Percentiles rank a stretch among this genome's conserved stretches.
Evolutionary conservation across 2,113 vertebrate genomes (phyloP).

Genomic region (Sphyrna mokarran): DNA sequence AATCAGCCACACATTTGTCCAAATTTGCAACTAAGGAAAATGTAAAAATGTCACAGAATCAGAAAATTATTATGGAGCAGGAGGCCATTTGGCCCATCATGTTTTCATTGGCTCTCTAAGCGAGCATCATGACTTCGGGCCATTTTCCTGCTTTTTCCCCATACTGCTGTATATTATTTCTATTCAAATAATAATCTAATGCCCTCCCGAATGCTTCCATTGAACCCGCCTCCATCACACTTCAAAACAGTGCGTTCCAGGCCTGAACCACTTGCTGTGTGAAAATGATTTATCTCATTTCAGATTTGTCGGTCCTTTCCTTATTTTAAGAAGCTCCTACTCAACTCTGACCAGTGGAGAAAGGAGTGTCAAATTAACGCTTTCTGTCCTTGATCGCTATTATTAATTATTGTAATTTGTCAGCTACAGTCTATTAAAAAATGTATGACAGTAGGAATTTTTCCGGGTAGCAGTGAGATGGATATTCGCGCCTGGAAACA

Average conservation of each 20-base stretch:
- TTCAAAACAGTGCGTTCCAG: no score
- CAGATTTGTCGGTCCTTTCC: not conserved
- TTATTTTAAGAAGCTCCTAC: not conserved
- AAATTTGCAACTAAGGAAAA: not conserved
- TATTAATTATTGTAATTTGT: not conserved
- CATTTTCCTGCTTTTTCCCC: no score
- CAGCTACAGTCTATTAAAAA: not conserved
- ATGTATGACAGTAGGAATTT: not conserved
- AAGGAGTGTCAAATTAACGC: not conserved
- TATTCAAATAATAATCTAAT: no score
- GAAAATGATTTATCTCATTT: no score
- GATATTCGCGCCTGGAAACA: not conserved
- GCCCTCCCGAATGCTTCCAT: no score
- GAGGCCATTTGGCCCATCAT: no score
- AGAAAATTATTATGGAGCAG: no score
- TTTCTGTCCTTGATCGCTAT: not conserved
- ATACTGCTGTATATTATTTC: no score
- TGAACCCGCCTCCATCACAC: no score
- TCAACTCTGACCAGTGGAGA: not conserved
- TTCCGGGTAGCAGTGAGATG: not conserved
- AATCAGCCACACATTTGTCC: not conserved
- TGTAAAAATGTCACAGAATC: not conserved
- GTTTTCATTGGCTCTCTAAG: no score
- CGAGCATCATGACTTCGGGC: no score
- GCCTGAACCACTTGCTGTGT: no score